Percentiles rank a stretch among this genome's conserved stretches.
These are phyloP conservation scores for Puffinus mauretanicus DNA, from an alignment of 2,113 vertebrate genomes.

Conservation along the genomic window DNA sequence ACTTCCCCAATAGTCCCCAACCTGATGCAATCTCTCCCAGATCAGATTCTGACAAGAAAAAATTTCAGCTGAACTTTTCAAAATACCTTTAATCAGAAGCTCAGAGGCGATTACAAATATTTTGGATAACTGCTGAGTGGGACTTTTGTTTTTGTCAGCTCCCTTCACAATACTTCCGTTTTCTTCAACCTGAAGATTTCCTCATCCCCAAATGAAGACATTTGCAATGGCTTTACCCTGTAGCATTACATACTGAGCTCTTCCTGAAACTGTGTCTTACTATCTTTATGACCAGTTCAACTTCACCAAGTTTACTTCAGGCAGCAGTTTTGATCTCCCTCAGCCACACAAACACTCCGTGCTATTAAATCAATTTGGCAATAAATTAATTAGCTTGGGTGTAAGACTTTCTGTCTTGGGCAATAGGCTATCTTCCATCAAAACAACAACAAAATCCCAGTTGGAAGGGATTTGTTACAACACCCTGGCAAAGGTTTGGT, in stretches of 20 bases:
- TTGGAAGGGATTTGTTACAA: background rate
- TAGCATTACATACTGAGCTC: background rate
- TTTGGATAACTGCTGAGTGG: background rate
- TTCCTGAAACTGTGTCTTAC: background rate
- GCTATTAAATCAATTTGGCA: background rate
- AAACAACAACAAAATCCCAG: background rate
- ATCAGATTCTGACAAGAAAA: background rate
- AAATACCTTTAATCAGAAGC: background rate
- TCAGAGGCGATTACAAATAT: background rate
- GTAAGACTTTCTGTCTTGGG: slow-evolving; percentile 6
- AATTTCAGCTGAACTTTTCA: background rate
- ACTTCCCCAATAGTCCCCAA: background rate
- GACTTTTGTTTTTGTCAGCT: background rate
- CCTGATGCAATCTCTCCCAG: background rate
- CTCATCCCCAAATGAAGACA: background rate
- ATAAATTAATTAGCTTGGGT: background rate
- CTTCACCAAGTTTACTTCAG: background rate
- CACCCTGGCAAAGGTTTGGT: background rate
- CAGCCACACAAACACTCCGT: background rate
- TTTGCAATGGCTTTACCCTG: background rate
- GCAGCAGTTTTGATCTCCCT: background rate
- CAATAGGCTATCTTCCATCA: background rate
- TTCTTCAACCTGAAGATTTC: background rate
- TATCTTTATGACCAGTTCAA: background rate
- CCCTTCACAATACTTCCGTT: background rate